Base-by-base conservation (phyloP, 2,888 invertebrate genomes). In the Dioctria rufipes region DNA sequence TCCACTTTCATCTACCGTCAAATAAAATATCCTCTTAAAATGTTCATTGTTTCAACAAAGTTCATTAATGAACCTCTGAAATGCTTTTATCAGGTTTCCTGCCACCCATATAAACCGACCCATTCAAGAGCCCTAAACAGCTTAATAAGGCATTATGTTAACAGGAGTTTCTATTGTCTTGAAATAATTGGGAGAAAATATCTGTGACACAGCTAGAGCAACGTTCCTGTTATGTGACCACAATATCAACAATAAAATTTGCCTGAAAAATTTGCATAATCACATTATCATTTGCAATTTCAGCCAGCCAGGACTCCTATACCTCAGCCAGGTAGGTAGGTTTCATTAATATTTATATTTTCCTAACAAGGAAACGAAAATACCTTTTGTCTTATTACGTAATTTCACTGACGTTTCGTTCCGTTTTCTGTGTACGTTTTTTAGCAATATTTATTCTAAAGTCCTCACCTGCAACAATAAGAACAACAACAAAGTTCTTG, bases 251-350 rank as follows among this genome's bases (percentile, higher is more conserved):
- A 58, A 75, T 60, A 75, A 58, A 75, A 60, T 43, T 42, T 43
- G 13, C 58, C 58, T 75, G 42, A 4, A 42, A 60, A 75, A 75
- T 75, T 75, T 75, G 43, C 73, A 75, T 75, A 75, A 75, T 75
- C 73, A 75, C 73, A 75, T 75, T 60, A 75, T 75, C 73, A 60
- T 75, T 75, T 75, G 60, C 73, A 75, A 75, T 60, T 75, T 51
- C 69, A 69, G 43, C 51, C 69, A 42, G n/a, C 60, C 43, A 42
- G 42, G 13, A 40, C 73, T n/a, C 60, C 60, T 42, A 11, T 6
- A 13, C 9, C 42, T 13, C 42, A 2, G n/a, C 5, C 9, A 5
- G 11, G 11, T 42, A 54, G 54, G 71, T 60, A 42, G 40, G 13
- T 42, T 25, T 60, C 13, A 4, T 37, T 8, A 69, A 69, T 25